Conservation (phyloP, 2,113 vertebrate genomes). For the Rafetus swinhoei region DNA sequence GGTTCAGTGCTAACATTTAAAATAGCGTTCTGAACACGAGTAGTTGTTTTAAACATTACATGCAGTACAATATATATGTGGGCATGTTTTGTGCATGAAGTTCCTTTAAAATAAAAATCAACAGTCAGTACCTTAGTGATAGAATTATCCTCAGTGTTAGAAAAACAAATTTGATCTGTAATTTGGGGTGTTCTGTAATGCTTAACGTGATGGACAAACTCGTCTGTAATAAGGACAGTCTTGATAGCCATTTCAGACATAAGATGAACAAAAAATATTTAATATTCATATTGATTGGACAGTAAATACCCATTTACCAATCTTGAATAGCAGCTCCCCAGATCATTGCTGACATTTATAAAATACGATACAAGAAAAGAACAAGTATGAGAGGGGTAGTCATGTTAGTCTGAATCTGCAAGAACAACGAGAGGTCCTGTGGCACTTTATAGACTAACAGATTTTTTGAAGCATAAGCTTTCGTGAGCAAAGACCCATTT, state of each 20-base stretch:
- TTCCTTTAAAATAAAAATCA: slow-evolving; percentile 2
- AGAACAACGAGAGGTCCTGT: too few relatives aligned
- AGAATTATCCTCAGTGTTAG: neutral
- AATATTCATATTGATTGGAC: neutral
- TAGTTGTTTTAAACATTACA: neutral
- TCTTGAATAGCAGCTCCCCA: neutral
- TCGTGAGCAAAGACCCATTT: too few relatives aligned
- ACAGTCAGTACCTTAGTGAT: neutral
- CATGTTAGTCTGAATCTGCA: too few relatives aligned
- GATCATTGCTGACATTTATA: neutral
- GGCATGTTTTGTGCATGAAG: neutral
- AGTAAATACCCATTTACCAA: neutral
- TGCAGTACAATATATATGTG: neutral
- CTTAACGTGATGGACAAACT: neutral
- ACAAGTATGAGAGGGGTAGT: too few relatives aligned
- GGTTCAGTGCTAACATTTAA: neutral
- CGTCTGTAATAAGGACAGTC: neutral
- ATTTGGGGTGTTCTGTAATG: neutral
- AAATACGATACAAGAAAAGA: neutral
- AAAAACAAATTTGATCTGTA: slow-evolving; percentile 29
- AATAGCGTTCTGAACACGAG: neutral
- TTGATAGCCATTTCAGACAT: slow-evolving; percentile 7
- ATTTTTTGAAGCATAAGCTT: too few relatives aligned
- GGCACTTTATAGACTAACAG: too few relatives aligned
- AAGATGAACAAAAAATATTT: neutral